These are phyloP conservation scores for Rhinopomastus cyanomelas DNA, from an alignment of 2,113 vertebrate genomes.

Conservation along the genomic window DNA sequence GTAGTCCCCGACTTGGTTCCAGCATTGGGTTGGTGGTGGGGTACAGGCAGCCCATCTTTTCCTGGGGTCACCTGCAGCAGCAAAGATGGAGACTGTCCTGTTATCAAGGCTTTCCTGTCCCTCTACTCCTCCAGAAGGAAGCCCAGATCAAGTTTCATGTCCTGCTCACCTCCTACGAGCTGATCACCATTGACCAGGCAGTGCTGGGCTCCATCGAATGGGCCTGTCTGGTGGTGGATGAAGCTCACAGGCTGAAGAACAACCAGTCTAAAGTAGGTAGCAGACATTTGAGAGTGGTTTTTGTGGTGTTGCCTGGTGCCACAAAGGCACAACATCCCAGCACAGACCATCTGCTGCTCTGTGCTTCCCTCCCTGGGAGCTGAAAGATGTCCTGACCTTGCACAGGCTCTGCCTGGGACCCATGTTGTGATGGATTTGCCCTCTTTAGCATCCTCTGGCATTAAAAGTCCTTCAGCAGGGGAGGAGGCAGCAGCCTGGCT, in stretches of 20 bases:
- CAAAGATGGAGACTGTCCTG: fast-evolving
- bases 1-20: background rate
- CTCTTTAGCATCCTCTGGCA: background rate
- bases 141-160: constrained; percentile 97
- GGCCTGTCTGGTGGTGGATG: constrained; percentile 97
- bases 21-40: fast-evolving
- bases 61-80: background rate
- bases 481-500: background rate
- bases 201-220: constrained; percentile 93
- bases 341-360: fast-evolving
- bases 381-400: fast-evolving
- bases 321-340: fast-evolving
- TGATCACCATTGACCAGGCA: constrained; percentile 97
- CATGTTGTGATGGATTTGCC: fast-evolving
- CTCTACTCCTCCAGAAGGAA: constrained; percentile 85
- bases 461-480: background rate
- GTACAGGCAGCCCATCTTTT: background rate
- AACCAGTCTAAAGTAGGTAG: constrained; percentile 94
- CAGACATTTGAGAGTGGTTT: background rate
- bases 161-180: constrained; percentile 94
- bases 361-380: background rate
- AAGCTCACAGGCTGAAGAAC: constrained; percentile 97
- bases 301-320: background rate
- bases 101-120: background rate
- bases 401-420: background rate